Base-by-base conservation (phyloP, 2,888 invertebrate genomes). In the Fragum fragum region DNA sequence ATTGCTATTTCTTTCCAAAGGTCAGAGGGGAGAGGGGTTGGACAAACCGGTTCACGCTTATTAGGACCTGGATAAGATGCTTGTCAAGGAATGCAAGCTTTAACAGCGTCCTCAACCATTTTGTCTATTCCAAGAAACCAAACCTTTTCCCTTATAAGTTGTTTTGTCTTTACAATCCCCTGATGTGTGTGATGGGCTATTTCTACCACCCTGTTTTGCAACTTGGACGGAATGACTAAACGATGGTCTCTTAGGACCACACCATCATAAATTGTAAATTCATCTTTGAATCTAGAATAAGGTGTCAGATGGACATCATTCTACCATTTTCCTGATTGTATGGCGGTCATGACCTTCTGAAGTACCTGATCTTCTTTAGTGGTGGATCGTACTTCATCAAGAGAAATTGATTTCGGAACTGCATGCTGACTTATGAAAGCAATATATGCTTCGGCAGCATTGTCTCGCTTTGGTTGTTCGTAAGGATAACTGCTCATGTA, bases 81-180 rank as follows among this genome's bases (percentile, higher is more conserved):
- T 53, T 81, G 73, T 39, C 85, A 87, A 21, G 87, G 84, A 36
- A 86, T 73, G 47, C 85, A 87, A n/a, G 61, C 55, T 61, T 72
- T 78, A 5, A 73, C 73, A 63, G 69, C 26, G 28, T 74, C 69
- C 66, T 89, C 88, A 11, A 86, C 87, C 55, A 81, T 47, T 47
- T 70, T 55, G 73, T 90, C 86, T 5, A 89, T 85, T 9, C 79
- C 75, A 23, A 88, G 85, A 55, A 88, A 90, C 88, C 86, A 90
- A 11, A 90, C 86, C 28, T 88, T 90, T 53, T 85, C 86, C 42
- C 87, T 55, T 11, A 81, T 73, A 7, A 76, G 53, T 28, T 76
- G 73, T 42, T 76, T 81, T 18, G 76, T 73, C 57, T 81, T 81
- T 7, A 81, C 77, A 47, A 82, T 74, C 5, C 81, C 72, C 28